Evolutionary conservation across 1,140 invertebrate species (phyloP), one percentile per base, ranked within the genome.

Genomic region (Delia radicum): DNA sequence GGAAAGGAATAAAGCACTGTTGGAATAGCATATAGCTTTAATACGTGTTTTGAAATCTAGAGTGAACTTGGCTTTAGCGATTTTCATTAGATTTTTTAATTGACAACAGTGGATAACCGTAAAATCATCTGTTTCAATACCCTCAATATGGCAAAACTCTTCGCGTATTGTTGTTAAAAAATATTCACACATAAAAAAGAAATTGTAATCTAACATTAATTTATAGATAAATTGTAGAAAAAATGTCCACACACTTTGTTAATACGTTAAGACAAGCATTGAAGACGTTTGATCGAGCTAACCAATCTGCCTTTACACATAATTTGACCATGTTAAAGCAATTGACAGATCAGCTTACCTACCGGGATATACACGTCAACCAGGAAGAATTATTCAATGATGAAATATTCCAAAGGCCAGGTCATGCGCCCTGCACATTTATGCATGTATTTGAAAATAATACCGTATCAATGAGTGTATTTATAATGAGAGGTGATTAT

Each of bases 401-500:
- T 63, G 79, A 87, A 72, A 0, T 69, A 78, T 88, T 89, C 87
- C 85, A 86, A 74, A 79, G 81, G 65, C 81, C 85, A 0, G 85
- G 83, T n/a, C 89, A 89, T 78, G 94, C 94, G 1, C 94, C 95
- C 2, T 94, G 95, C 80, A 94, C 91, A 61, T 96, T 93, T 80
- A 91, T 97, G 74, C 91, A 94, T 81, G 90, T 97, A 37, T 94
- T 91, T 81, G 92, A 97, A 87, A 92, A 96, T 84, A 87, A 90
- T 33, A 81, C 90, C 37, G 89, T 97, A 69, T 93, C 92, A 33
- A 93, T 97, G 86, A 93, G 94, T 67, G 91, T 98, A 79, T 98
- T 98, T 86, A 90, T 97, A 21, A 83, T 98, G 8, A 92, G 92
- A 85, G 89, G 90, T 28, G 92, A 92, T 26, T 91, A 91, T 76